A percentile compares a stretch with the other conserved stretches of the same genome.
Evolutionary conservation across 2,797 vertebrate species (phyloP).

Genomic region (Chloroceryle inda): DNA sequence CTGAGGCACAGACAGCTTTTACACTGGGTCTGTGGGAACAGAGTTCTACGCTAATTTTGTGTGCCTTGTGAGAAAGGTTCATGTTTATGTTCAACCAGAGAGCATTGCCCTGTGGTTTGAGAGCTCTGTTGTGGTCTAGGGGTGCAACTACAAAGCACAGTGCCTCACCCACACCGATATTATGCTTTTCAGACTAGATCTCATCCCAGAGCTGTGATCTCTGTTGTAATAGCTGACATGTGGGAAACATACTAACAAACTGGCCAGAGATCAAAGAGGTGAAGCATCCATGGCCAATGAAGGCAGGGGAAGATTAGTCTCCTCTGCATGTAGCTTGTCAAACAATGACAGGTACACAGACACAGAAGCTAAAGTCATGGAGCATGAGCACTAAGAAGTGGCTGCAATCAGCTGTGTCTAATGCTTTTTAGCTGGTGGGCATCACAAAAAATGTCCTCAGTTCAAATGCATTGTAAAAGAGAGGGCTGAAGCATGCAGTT

Average conservation of each 20-base stretch:
- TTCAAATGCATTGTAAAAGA: background rate
- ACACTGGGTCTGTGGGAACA: background rate
- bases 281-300: background rate
- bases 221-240: background rate
- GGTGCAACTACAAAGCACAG: background rate
- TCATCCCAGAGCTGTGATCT: background rate
- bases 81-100: background rate
- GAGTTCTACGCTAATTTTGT: background rate
- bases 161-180: background rate
- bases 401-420: background rate
- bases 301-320: background rate
- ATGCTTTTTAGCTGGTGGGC: background rate
- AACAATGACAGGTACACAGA: fast-evolving
- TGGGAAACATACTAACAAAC: background rate
- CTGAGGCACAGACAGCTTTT: background rate
- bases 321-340: background rate
- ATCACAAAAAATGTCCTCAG: background rate
- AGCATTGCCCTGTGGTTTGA: background rate
- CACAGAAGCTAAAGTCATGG: fast-evolving
- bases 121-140: background rate
- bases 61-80: background rate
- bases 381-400: background rate
- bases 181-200: conserved; percentile 18
- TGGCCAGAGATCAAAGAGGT: conserved; percentile 8
- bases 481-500: background rate